These are phyloP conservation scores for Lasiurus borealis DNA, from an alignment of 2,113 vertebrate species.

Conservation along the genomic window DNA sequence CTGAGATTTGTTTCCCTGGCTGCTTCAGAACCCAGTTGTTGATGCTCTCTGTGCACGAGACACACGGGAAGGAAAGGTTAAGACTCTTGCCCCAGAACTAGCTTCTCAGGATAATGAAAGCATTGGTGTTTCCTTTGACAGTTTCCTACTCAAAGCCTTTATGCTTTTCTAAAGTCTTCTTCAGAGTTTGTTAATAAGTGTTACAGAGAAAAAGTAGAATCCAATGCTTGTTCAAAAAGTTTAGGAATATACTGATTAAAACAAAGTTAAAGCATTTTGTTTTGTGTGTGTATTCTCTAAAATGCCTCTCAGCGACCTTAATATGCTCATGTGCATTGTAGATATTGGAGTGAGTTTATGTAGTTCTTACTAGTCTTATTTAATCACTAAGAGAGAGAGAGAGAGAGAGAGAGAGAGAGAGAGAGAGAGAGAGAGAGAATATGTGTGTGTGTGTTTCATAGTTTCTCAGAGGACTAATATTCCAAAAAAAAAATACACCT, in stretches of 20 bases:
- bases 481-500: neutral
- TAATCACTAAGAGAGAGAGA: neutral
- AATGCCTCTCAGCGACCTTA: neutral
- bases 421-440: no score
- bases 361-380: neutral
- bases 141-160: neutral
- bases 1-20: neutral
- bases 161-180: neutral
- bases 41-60: neutral
- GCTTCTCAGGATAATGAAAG: neutral
- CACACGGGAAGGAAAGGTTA: accelerated
- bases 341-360: neutral
- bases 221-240: constrained; percentile 26
- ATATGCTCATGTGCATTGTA: neutral
- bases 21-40: neutral
- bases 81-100: neutral
- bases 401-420: no score
- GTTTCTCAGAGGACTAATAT: neutral
- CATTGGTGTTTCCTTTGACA: neutral
- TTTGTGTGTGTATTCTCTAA: neutral
- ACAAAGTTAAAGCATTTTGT: neutral
- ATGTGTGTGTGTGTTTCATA: neutral
- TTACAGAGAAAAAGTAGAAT: constrained; percentile 25
- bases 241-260: constrained; percentile 40
- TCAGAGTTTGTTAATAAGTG: constrained; percentile 61